Evolutionary conservation across 2,113 vertebrate species (phyloP), one percentile per base, ranked within the genome.

Genomic region (Labeo catla): DNA sequence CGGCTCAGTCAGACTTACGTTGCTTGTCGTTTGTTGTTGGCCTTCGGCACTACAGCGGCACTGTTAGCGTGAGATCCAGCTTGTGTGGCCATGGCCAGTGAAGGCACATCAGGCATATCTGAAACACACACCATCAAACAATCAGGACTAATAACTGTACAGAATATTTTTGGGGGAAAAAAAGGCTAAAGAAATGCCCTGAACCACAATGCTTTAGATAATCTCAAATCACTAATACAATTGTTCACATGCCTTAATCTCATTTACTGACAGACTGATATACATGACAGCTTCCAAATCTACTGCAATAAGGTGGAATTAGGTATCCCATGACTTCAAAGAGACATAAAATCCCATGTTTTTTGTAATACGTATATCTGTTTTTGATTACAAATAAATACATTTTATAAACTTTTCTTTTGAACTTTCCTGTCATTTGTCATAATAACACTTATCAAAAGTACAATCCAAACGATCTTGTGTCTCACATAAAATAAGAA

Each of bases 101-200:
- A 92, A 61, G 96, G 86, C 28, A 96, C 93, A 6, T 99, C 97
- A 1, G 96, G 84, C 94, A 99, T 95, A 83, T 99, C 98, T 98
- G 89, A 90, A 86, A 88, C 91, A 90, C 91, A 59, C 39, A 52
- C n/a, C 15, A 15, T 52, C 50, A 52, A 6, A 52, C 50, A 52
- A 36, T 13, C 65, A 36, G 34, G 39, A 36, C 13, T 73, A 21
- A 68, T 3, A 15, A 61, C 72, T 59, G 47, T 12, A 65, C 23
- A 36, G 1, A 52, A 39, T 36, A 36, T 34, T 39, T 74, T 23
- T 16, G 8, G 10, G 19, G 47, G 23, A 36, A 47, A 52, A 7
- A 77, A 5, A 74, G 16, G 45, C 21, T 6, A 49, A 81, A 74
- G n/a, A 84, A 8, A 73, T 12, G 19, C 36, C n/a, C 15, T 6